Evolutionary conservation across 2,797 vertebrate species (phyloP), one percentile per base, ranked within the genome.

Genomic region (Naso thynnoides): DNA sequence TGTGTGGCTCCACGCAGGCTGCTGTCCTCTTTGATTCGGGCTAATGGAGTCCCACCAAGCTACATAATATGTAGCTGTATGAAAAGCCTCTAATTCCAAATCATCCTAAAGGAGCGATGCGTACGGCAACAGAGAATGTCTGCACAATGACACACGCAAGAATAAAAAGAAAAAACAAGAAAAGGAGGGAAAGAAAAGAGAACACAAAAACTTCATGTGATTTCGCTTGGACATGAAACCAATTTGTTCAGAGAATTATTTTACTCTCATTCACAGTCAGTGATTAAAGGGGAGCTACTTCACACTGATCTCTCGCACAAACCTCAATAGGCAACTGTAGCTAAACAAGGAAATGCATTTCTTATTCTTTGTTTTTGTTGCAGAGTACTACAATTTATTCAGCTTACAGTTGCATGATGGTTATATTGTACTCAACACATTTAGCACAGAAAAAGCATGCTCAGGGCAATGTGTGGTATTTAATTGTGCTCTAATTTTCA

Each of bases 1-100:
- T 91, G 90, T 93, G 84, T 64, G 50, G 82, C 87, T 88, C 87
- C 79, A 74, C 57, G 64, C 83, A 79, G 89, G 79, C 91, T 86
- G 73, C 82, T 84, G 86, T 91, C 88, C 87, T 88, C 93, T 94
- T 94, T 94, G 91, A 94, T 94, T 93, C 80, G 23, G 83, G 83
- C 90, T 93, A 94, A 94, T 93, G 89, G 93, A 93, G 86, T 91
- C 93, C 92, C 91, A 93, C 89, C 87, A 92, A 91, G 91, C 89
- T 73, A 79, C 90, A 93, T 89, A 92, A 93, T 89, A 89, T 88
- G 78, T 76, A n/a, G 79, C 75, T 74, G 78, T 84, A 80, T 84
- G 84, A 91, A 92, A 92, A 91, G 85, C 88, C 87, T 81, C 84
- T 93, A 93, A 94, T 94, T 93, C 89, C 86, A 91, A 91, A 92